Evolutionary conservation across 2,797 vertebrate species (phyloP), one percentile per base, ranked within the genome.

Genomic region (Helicolenus hilgendorfi): DNA sequence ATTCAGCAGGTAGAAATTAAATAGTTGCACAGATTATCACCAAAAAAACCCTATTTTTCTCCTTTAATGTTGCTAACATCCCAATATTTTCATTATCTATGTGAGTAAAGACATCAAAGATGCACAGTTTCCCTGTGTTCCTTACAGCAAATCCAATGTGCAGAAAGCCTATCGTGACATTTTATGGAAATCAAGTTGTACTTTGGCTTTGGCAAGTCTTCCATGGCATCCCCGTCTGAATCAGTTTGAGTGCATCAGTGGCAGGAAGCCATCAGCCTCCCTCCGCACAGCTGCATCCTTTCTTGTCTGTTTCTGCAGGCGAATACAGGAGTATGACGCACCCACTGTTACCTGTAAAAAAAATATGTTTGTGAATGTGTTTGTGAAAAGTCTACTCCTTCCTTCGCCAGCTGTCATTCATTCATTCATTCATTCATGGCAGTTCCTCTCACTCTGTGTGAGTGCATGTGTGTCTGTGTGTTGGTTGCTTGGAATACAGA

Each of bases 181-280:
- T 79, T 81, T 70, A 72, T 88, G 60, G 29, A 86, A 86, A 86
- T 85, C 59, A 86, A 84, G 72, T 64, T 78, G 64, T 76, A 71
- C 85, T 89, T 84, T 76, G 86, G 75, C 33, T 85, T 69, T 92
- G 89, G 88, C 78, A 79, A 53, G 70, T 84, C 58, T 56, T 84
- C 71, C 53, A 49, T 80, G 67, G 82, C 68, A 29, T 92, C 78
- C 76, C 63, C 81, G 72, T 81, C 74, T 89, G 91, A 95, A 94
- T 96, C 89, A 94, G 84, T 79, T 89, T 86, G 92, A 96, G 93
- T 96, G 91, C 89, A 89, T 92, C 84, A 86, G 68, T 94, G 95
- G 92, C 91, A 89, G 86, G 60, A 74, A 72, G 92, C 91, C 92
- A 90, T 84, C 72, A 79, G 89, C 81, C 77, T 88, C 72, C 87